A percentile compares a stretch with the other conserved stretches of the same genome.
These are phyloP conservation scores for Proterorhinus semilunaris DNA, from an alignment of 2,113 vertebrate species.

Conservation along the genomic window DNA sequence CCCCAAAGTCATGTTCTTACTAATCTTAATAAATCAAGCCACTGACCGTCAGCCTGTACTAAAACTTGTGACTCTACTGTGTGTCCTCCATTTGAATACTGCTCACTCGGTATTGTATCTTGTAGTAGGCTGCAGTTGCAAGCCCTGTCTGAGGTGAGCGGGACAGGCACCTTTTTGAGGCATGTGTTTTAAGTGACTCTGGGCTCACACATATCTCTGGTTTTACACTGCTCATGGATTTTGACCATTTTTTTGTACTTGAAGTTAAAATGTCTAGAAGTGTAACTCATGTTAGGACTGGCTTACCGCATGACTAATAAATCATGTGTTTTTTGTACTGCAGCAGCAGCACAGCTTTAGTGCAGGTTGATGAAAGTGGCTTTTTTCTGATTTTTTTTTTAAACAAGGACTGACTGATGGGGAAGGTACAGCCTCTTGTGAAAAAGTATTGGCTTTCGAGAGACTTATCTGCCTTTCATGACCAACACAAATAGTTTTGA, in stretches of 20 bases:
- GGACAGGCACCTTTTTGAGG: conserved; percentile 69
- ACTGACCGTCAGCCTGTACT: conserved; percentile 71
- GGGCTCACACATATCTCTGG: conserved; percentile 8
- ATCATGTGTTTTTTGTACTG: not conserved
- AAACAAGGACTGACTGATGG: conserved; percentile 29
- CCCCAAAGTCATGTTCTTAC: conserved; percentile 47
- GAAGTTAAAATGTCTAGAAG: conserved; percentile 12
- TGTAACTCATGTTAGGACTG: conserved; percentile 3
- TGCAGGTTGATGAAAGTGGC: conserved; percentile 57
- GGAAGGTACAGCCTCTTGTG: conserved; percentile 31
- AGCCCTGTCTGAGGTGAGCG: conserved; percentile 74
- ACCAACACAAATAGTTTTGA: not conserved
- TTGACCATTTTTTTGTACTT: conserved; percentile 8
- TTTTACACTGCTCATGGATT: conserved; percentile 13
- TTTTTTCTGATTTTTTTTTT: not conserved
- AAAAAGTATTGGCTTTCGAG: conserved; percentile 3
- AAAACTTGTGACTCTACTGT: conserved; percentile 45
- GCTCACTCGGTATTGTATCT: conserved; percentile 19
- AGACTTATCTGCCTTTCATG: not conserved
- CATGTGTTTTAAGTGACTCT: conserved; percentile 2
- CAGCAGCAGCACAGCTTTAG: conserved; percentile 42
- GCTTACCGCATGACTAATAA: conserved; percentile 6
- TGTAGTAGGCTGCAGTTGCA: conserved; percentile 66
- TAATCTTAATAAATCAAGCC: conserved; percentile 13
- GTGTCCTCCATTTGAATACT: conserved; percentile 25